A percentile compares a stretch with the other conserved stretches of the same genome.
Conservation (phyloP, 2,113 vertebrate genomes). For the Odocoileus virginianus region DNA sequence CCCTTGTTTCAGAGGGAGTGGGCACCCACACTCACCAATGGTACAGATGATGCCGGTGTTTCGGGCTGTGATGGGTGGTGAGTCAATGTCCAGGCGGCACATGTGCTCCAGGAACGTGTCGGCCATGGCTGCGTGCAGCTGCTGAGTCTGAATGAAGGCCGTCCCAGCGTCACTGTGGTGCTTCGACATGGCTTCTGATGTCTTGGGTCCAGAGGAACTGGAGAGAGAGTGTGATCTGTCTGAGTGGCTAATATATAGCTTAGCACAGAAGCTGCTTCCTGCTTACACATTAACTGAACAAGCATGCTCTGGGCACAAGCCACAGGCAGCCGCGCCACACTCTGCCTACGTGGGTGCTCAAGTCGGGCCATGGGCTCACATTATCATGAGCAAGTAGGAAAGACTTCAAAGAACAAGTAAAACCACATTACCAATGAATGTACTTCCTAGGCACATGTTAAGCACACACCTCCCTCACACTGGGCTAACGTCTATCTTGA, state of each 20-base stretch:
- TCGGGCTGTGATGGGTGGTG: constrained; percentile 89
- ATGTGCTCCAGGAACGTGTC: constrained; percentile 96
- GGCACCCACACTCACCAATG: constrained; percentile 85
- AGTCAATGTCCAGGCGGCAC: constrained; percentile 98
- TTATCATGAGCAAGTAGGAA: neutral
- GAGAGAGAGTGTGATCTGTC: neutral
- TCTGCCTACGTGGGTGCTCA: neutral
- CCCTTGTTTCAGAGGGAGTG: neutral
- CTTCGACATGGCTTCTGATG: constrained; percentile 81
- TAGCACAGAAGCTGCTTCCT: neutral
- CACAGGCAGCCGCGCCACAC: neutral
- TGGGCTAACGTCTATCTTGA: neutral
- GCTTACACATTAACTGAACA: constrained; percentile 30
- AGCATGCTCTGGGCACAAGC: neutral
- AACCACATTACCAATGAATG: neutral
- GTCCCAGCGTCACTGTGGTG: constrained; percentile 83
- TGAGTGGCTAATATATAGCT: neutral
- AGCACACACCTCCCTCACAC: neutral
- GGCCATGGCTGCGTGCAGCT: constrained; percentile 94
- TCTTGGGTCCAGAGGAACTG: constrained; percentile 45
- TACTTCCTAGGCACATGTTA: neutral
- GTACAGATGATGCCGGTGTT: constrained; percentile 99
- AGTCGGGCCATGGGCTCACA: neutral
- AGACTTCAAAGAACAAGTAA: neutral
- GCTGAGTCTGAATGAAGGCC: constrained; percentile 92